phyloP scores from a whole-genome alignment of 2,888 invertebrate genomes.

The Labia minor region DNA sequence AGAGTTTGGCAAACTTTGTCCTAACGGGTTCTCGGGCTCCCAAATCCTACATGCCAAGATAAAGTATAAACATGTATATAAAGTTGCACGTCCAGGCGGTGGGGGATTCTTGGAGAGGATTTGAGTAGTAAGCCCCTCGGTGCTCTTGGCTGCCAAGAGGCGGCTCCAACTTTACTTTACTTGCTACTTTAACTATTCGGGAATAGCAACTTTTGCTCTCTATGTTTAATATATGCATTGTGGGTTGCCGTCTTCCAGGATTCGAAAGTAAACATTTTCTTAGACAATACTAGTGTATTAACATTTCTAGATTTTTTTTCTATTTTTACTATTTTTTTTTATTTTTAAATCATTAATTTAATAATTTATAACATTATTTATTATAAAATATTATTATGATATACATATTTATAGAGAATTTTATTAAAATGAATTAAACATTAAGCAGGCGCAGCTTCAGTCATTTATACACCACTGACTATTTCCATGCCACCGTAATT shows the following conservation, averaged over 20 bases:
- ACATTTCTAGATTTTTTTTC: too few species aligned
- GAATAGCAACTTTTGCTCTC: slow-evolving; percentile 3
- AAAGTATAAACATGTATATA: slow-evolving; percentile 13
- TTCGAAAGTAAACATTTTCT: background rate
- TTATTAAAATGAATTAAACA: too few species aligned
- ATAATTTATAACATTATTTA: too few species aligned
- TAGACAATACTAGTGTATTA: too few species aligned
- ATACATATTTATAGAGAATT: too few species aligned
- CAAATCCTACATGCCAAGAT: slow-evolving; percentile 8
- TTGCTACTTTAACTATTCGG: background rate
- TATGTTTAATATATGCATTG: background rate
- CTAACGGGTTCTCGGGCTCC: slow-evolving; percentile 1
- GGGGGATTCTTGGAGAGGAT: slow-evolving; percentile 1
- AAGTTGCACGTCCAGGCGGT: slow-evolving; percentile 7
- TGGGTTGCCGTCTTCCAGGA: background rate
- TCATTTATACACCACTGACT: too few species aligned
- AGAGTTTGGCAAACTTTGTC: slow-evolving; percentile 13
- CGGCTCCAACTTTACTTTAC: slow-evolving; percentile 8
- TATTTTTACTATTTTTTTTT: too few species aligned
- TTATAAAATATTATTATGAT: too few species aligned
- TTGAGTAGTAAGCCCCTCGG: slow-evolving; percentile 8
- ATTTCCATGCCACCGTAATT: too few species aligned
- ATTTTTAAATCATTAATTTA: too few species aligned
- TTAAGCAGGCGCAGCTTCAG: too few species aligned
- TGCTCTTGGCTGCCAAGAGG: background rate